A percentile compares a stretch with the other conserved stretches of the same genome.
phyloP scores from a whole-genome alignment of 92 coral and sea anemone genomes.

The Umimayanthus chanpuru region DNA sequence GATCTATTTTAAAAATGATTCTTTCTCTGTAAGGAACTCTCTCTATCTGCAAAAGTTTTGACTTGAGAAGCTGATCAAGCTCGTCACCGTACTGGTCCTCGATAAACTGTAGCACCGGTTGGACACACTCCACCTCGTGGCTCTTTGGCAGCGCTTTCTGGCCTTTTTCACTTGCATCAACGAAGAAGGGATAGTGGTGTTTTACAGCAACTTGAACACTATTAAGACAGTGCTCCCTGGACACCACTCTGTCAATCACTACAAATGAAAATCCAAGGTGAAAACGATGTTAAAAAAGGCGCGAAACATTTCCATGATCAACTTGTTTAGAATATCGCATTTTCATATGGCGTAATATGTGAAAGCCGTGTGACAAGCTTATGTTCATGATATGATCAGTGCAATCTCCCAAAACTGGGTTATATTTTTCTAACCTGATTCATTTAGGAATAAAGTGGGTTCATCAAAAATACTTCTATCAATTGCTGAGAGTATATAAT shows the following conservation, averaged over 20 bases:
- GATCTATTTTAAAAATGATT: neutral
- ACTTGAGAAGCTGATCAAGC: neutral
- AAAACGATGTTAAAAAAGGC: neutral
- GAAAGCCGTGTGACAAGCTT: neutral
- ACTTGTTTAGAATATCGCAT: neutral
- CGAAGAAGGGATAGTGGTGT: slow-evolving; percentile 23
- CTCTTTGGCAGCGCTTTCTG: neutral
- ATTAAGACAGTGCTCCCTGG: slow-evolving; percentile 7
- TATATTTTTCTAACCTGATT: neutral
- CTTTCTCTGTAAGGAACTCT: slow-evolving; percentile 1
- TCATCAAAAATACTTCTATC: no score
- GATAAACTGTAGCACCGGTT: slow-evolving; percentile 11
- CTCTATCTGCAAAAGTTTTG: neutral
- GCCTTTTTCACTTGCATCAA: neutral
- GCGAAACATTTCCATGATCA: neutral
- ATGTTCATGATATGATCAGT: no score
- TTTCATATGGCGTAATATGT: neutral
- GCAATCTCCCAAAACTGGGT: neutral
- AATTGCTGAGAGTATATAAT: no score
- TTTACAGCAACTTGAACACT: neutral
- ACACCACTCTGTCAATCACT: slow-evolving; percentile 23
- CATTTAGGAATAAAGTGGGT: neutral
- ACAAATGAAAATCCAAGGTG: neutral
- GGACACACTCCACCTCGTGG: slow-evolving; percentile 22
- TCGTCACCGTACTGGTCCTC: neutral